phyloP scores from a whole-genome alignment of 2,113 vertebrate species.

The Forbesichthys papilliferus region DNA sequence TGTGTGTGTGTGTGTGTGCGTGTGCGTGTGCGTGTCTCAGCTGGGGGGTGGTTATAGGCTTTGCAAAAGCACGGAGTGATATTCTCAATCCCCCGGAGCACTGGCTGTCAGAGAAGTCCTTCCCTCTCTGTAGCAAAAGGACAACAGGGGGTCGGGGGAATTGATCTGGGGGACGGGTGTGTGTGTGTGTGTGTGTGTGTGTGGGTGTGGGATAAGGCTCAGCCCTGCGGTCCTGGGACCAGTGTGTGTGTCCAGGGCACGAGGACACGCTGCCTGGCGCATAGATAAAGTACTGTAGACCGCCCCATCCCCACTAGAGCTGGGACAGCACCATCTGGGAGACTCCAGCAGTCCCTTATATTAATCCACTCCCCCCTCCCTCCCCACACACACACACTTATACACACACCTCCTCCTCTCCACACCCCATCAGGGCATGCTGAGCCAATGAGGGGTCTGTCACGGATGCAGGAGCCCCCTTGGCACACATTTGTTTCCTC shows the following conservation, averaged over 20 bases:
- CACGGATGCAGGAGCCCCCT: conserved; percentile 57
- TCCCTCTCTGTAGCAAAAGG: conserved; percentile 28
- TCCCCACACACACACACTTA: conserved; percentile 23
- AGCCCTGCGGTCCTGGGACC: conserved; percentile 38
- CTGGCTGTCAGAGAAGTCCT: conserved; percentile 41
- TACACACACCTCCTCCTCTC: conserved; percentile 1
- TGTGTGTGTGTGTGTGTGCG: conserved; percentile 18
- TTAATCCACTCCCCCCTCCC: conserved; percentile 23
- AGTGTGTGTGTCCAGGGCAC: conserved; percentile 44
- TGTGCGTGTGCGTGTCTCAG: conserved; percentile 10
- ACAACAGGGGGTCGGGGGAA: not conserved
- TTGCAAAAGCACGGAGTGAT: conserved; percentile 44
- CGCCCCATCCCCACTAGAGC: conserved; percentile 46
- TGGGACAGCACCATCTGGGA: conserved; percentile 63
- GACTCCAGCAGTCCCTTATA: conserved; percentile 56
- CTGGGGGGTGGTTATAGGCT: conserved; percentile 14
- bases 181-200: conserved; percentile 4
- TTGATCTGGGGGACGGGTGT: not conserved
- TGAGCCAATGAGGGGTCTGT: conserved; percentile 34
- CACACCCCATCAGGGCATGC: conserved; percentile 32
- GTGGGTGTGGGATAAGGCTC: conserved; percentile 46
- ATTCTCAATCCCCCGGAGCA: conserved; percentile 31
- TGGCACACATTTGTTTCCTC: conserved; percentile 56
- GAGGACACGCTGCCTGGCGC: conserved; percentile 50
- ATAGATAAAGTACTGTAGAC: conserved; percentile 67